Evolutionary conservation across 2,888 invertebrate genomes (phyloP).

Genomic region (Chirona hameri): DNA sequence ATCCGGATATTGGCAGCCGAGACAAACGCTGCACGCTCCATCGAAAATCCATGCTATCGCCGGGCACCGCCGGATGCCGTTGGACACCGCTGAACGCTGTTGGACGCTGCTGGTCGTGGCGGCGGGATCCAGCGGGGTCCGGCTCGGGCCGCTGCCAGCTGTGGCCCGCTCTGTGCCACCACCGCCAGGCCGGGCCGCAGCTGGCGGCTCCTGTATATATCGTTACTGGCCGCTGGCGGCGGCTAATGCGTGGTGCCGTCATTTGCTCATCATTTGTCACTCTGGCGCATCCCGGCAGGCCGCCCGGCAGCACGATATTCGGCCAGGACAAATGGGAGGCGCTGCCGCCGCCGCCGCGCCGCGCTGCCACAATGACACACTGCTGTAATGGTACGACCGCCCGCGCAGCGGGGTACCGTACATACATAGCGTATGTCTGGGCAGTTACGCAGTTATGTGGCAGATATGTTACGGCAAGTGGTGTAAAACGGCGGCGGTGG

Average conservation of each 20-base stretch:
- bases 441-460: no score
- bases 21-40: background rate
- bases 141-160: background rate
- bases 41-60: conserved; percentile 12
- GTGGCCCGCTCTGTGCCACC: background rate
- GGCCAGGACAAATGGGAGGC: background rate
- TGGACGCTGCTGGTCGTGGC: no score
- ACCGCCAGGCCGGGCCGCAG: background rate
- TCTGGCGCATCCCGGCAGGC: background rate
- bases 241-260: background rate
- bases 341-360: background rate
- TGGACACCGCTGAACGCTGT: no score
- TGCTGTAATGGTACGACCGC: no score
- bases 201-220: background rate
- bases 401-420: background rate
- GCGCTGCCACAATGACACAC: no score
- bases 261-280: conserved; percentile 1
- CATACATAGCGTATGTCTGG: no score
- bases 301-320: background rate
- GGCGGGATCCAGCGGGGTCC: background rate
- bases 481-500: no score
- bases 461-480: no score
- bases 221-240: background rate
- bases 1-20: background rate
- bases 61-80: background rate